Evolutionary conservation across 2,797 vertebrate genomes (phyloP), one percentile per base, ranked within the genome.

Genomic region (Prunella strophiata): DNA sequence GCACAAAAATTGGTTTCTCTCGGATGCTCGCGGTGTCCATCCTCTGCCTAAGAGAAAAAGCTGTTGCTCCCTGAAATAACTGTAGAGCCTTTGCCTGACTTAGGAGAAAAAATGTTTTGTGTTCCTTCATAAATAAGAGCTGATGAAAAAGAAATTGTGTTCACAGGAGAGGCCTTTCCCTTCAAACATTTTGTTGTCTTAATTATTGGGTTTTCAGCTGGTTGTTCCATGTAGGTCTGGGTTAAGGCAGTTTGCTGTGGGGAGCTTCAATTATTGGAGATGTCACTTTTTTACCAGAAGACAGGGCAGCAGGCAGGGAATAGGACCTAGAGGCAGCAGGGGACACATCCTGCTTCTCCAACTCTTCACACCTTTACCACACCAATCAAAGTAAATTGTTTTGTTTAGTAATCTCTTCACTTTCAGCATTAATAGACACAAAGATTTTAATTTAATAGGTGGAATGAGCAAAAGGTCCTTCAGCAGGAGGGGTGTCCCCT

Each of bases 321-420:
- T 1, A 10, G 5, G 26, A 79, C 34, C 13, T 8, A 8, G 76
- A 55, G 8, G 12, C 30, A 40, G 16, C 48, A 51, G 40, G 23
- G 25, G 9, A n/a, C 8, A 10, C 36, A 36, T 47, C 54, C 27
- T 29, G 14, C 57, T 68, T 30, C 87, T 72, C 40, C 72, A 29
- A 5, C 34, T 34, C 21, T 20, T 10, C 16, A 30, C 59, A 17
- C 0, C 0, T 4, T 21, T 16, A 43, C 6, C 32, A 62, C 9
- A 18, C 12, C 5, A 7, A 32, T 8, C 67, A 50, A 52, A 74
- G 29, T 4, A 42, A 59, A 17, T 3, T 20, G n/a, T 11, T 62
- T 48, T 17, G 42, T 38, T 89, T 2, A 32, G 32, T 14, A 21
- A 73, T 23, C 13, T 36, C 65, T 67, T 45, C 32, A 21, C 32